Evolutionary conservation across 1,140 invertebrate species (phyloP).

Genomic region (Conus betulinus): DNA sequence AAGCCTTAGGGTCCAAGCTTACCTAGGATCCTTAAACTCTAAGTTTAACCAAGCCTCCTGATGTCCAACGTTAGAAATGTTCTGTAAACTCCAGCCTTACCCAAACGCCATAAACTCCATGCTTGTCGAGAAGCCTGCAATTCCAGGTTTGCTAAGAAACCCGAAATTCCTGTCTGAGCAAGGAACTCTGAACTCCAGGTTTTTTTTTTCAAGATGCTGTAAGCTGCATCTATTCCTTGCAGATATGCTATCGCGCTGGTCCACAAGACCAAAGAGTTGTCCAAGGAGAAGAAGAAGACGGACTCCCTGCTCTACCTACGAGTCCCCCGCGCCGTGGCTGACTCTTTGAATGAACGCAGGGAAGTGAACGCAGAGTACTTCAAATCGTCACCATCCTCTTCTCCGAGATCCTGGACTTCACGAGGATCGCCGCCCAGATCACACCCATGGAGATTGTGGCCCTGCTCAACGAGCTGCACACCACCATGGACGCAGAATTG

Average conservation of each 20-base stretch:
- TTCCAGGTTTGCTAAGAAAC: no score
- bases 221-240: background rate
- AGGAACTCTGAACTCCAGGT: no score
- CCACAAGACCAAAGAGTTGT: slow-evolving; percentile 67
- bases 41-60: no score
- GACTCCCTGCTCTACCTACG: slow-evolving; percentile 68
- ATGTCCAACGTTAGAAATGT: no score
- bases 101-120: no score
- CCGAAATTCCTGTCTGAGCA: no score
- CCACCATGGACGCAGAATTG: slow-evolving; percentile 51
- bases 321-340: slow-evolving; percentile 75
- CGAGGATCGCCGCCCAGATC: slow-evolving; percentile 18
- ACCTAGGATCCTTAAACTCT: no score
- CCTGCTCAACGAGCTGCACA: slow-evolving; percentile 47
- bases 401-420: slow-evolving; percentile 61
- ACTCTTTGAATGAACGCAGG: slow-evolving; percentile 33
- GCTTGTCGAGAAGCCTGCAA: no score
- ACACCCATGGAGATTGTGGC: slow-evolving; percentile 48
- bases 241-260: slow-evolving; percentile 65
- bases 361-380: slow-evolving; percentile 50
- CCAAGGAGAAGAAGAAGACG: slow-evolving; percentile 63
- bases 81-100: no score
- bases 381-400: slow-evolving; percentile 72
- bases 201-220: no score
- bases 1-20: no score